These are phyloP conservation scores for Brachyistius frenatus DNA, from an alignment of 2,113 vertebrate species.

Conservation along the genomic window DNA sequence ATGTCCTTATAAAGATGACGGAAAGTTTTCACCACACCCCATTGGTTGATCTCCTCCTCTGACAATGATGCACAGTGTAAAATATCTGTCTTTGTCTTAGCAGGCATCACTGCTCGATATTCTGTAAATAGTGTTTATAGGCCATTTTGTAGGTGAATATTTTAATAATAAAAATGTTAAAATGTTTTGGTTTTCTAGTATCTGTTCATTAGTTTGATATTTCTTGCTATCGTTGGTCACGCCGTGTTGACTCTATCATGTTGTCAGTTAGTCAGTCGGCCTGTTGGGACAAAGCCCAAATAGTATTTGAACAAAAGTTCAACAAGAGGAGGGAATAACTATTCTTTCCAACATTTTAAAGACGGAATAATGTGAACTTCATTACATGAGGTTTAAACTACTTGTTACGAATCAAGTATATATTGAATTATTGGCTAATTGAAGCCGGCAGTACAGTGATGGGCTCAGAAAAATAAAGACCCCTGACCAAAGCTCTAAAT, in stretches of 20 bases:
- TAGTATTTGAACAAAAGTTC: too few relatives aligned
- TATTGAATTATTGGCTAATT: not conserved
- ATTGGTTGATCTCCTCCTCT: slow-evolving; percentile 56
- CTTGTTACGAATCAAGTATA: not conserved
- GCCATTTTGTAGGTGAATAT: slow-evolving; percentile 88
- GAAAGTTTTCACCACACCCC: slow-evolving; percentile 42
- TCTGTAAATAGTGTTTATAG: slow-evolving; percentile 89
- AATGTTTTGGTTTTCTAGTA: slow-evolving; percentile 52
- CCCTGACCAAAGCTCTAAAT: too few relatives aligned
- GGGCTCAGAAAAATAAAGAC: not conserved
- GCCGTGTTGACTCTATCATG: not conserved
- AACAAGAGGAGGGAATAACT: too few relatives aligned
- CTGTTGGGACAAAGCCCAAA: not conserved
- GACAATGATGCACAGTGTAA: slow-evolving; percentile 68
- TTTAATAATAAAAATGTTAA: slow-evolving; percentile 88
- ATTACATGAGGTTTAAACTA: too few relatives aligned
- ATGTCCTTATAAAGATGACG: slow-evolving; percentile 40
- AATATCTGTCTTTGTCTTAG: slow-evolving; percentile 73
- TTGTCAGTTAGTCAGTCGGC: not conserved
- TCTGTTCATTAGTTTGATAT: not conserved
- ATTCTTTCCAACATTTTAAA: too few relatives aligned
- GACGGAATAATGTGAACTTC: too few relatives aligned
- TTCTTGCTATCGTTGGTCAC: not conserved
- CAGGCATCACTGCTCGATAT: slow-evolving; percentile 74
- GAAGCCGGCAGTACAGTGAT: not conserved